A percentile compares a stretch with the other conserved stretches of the same genome.
Evolutionary conservation across 2,888 invertebrate genomes (phyloP).

Genomic region (Cephus runcator): DNA sequence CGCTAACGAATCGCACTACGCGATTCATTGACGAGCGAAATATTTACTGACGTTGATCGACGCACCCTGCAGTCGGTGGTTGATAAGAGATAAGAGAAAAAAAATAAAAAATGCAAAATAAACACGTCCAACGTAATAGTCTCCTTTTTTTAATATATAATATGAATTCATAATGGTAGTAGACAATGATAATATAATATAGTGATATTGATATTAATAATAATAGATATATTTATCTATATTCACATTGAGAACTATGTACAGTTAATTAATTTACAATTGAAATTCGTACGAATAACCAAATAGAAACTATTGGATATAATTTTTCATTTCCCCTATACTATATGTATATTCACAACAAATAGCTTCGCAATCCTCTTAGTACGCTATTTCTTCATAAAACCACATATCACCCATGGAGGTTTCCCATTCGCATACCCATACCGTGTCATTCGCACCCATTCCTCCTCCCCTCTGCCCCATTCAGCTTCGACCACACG

Average conservation of each 20-base stretch:
- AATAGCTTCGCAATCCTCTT: slow-evolving; percentile 35
- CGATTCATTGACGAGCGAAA: too few relatives aligned
- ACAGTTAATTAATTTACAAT: slow-evolving; percentile 63
- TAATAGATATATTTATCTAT: slow-evolving; percentile 59
- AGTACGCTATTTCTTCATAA: background rate
- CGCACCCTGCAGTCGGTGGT: background rate
- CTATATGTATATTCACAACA: slow-evolving; percentile 59
- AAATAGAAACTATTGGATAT: slow-evolving; percentile 44
- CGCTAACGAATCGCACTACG: too few relatives aligned
- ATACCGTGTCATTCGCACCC: background rate
- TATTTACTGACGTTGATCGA: background rate
- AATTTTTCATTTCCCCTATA: slow-evolving; percentile 30
- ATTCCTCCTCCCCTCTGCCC: background rate
- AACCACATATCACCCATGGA: background rate
- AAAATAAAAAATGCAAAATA: slow-evolving; percentile 25
- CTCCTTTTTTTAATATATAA: slow-evolving; percentile 63
- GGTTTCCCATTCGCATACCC: background rate
- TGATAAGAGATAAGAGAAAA: background rate
- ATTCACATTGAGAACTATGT: slow-evolving; percentile 65
- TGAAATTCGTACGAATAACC: slow-evolving; percentile 55
- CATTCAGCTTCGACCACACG: background rate
- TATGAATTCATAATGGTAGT: slow-evolving; percentile 62
- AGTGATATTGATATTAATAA: slow-evolving; percentile 32
- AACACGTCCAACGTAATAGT: slow-evolving; percentile 58
- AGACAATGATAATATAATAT: slow-evolving; percentile 60